Base-by-base conservation (phyloP, 2,797 vertebrate genomes). In the Phoxinus dragarum region DNA sequence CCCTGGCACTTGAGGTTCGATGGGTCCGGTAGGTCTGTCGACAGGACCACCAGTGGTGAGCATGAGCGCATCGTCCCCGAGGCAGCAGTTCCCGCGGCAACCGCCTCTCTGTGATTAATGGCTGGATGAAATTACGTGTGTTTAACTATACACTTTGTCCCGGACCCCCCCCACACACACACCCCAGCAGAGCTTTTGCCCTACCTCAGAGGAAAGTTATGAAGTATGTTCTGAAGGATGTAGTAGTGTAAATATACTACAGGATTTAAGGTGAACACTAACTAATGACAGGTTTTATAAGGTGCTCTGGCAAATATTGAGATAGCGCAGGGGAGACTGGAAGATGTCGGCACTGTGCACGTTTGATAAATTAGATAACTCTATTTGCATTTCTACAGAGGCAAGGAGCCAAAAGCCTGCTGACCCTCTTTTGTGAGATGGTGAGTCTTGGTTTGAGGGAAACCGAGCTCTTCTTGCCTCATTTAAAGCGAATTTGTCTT, bases 31-130 rank as follows among this genome's bases (percentile, higher is more conserved):
- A 83, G 52, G 6, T 81, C 88, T 72, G 71, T 84, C 75, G 89
- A 93, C 92, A 92, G 92, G 94, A 95, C 95, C 94, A 94, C 94
- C 94, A 81, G 91, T 82, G 82, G 88, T 9, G 90, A 92, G 87
- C 34, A 88, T 89, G 93, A 93, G 88, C 88, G 47, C 90, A 88
- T 88, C 68, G 34, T 87, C 88, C 87, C 88, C 14, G 31, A 61
- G 90, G 89, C 88, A 67, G 82, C 82, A 90, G 89, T 91, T 77
- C 68, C 64, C 21, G 8, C 17, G 40, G 68, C 67, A 79, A 49
- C 17, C 1, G 17, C 71, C 67, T 90, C 89, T 87, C 86, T 86
- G 89, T 93, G 94, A 94, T 94, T 94, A 93, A 95, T 93, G 88
- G 89, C 88, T 87, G 89, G 85, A 91, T 89, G 86, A 73, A 90